These are phyloP conservation scores for Spilarctia lutea DNA, from an alignment of 2,888 invertebrate genomes.

Conservation along the genomic window DNA sequence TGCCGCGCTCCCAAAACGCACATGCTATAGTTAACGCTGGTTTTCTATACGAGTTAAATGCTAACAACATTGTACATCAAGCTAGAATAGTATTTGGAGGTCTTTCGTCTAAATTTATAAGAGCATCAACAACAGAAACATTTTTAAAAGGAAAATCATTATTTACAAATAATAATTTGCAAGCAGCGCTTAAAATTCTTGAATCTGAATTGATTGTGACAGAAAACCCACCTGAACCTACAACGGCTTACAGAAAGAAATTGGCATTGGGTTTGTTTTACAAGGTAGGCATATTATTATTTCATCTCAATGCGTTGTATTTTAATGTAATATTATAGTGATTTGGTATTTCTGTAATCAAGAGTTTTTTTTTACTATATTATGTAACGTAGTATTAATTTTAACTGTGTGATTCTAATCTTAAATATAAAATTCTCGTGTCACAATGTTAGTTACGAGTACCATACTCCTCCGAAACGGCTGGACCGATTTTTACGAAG, in stretches of 20 bases:
- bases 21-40: constrained; percentile 92
- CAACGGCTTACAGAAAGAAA: constrained; percentile 84
- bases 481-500: too few species aligned
- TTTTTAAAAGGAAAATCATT: constrained; percentile 74
- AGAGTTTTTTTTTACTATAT: too few species aligned
- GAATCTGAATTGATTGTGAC: constrained; percentile 59
- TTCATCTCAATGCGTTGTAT: background rate
- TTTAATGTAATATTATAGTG: too few species aligned
- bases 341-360: too few species aligned
- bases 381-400: too few species aligned
- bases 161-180: constrained; percentile 73
- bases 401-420: too few species aligned
- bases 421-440: too few species aligned
- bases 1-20: constrained; percentile 90
- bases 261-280: constrained; percentile 87
- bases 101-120: constrained; percentile 71
- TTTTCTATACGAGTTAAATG: constrained; percentile 86
- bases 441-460: too few species aligned
- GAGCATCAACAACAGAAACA: constrained; percentile 83
- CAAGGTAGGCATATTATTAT: constrained; percentile 47
- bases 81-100: constrained; percentile 86
- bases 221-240: constrained; percentile 82
- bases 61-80: constrained; percentile 25
- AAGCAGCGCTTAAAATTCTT: constrained; percentile 61
- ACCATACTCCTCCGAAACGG: too few species aligned